Base-by-base conservation (phyloP, 2,113 vertebrate genomes). In the Anarrhichthys ocellatus region DNA sequence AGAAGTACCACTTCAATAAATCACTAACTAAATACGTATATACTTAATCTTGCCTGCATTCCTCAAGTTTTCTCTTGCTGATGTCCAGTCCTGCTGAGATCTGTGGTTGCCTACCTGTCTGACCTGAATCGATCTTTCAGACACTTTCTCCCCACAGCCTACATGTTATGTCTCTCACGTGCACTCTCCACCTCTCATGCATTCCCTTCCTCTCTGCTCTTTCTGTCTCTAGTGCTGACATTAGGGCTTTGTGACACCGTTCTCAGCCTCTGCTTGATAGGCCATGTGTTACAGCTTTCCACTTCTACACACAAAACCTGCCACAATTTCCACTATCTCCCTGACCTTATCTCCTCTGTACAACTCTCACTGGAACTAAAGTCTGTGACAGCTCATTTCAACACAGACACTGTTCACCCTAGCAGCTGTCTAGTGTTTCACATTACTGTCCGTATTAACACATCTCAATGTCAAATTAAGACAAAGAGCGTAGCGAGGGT, bases 271-370 rank as follows among this genome's bases (percentile, higher is more conserved):
- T 71, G 81, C 72, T 80, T 74, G 80, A 88, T 50, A 72, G 74
- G 76, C 72, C 77, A 88, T 91, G 90, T 91, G 83, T 91, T 85
- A 80, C 61, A 78, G 86, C 59, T n/a, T 86, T 78, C 46, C 62
- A 40, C 85, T 78, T 87, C 52, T 59, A 27, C 44, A 69, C 73
- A 78, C 82, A 82, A 62, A 64, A 71, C 65, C 61, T 87, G 66
- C 27, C 61, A 78, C 78, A 81, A 80, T 64, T 64, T 29, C 40
- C 76, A 66, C 73, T 36, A 77, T 88, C 78, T 71, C 76, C 63
- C 78, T 85, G 89, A 92, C 84, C 87, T 92, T 85, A 84, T 90
- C 92, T 89, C 76, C 63, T 81, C 75, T 11, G 14, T 44, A 66
- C 18, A 5, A 88, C 48, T 88, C 83, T 81, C 77, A 61, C 61